phyloP scores from a whole-genome alignment of 2,113 vertebrate genomes.

The Heteronetta atricapilla region DNA sequence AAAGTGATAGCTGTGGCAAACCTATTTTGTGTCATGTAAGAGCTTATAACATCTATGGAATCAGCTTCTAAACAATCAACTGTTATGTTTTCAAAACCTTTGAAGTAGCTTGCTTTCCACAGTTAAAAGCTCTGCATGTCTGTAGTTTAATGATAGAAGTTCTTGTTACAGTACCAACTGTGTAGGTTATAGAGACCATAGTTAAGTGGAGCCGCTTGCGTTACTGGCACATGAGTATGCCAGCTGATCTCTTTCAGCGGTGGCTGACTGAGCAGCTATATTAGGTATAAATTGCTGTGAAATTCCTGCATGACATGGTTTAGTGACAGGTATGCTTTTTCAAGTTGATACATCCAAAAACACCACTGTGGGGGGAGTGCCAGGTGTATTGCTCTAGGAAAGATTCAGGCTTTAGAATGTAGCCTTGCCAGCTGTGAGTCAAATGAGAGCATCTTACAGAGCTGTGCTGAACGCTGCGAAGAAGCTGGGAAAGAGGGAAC shows the following conservation, averaged over 20 bases:
- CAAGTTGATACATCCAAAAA: not conserved
- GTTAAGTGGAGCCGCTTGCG: not conserved
- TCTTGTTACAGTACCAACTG: not conserved
- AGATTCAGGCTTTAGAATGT: not conserved
- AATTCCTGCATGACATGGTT: not conserved
- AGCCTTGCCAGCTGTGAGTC: not conserved
- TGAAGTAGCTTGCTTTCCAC: not conserved
- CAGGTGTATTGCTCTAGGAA: fast-evolving
- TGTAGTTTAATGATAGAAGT: not conserved
- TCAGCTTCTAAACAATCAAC: not conserved
- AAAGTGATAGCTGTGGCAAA: not conserved
- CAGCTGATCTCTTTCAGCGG: not conserved
- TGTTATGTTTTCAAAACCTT: not conserved
- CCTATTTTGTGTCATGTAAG: not conserved
- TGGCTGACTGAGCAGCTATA: not conserved
- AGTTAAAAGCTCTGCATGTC: not conserved
- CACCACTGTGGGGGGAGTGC: not conserved
- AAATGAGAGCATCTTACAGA: not conserved
- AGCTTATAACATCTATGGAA: not conserved
- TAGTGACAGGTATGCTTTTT: not conserved
- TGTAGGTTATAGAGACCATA: not conserved
- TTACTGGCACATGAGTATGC: not conserved
- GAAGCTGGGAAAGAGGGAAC: not conserved
- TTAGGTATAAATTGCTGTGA: not conserved
- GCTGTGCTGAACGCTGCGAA: not conserved